A percentile compares a stretch with the other conserved stretches of the same genome.
Conservation (phyloP, 2,113 vertebrate species). For the Lampris megalopsis region DNA sequence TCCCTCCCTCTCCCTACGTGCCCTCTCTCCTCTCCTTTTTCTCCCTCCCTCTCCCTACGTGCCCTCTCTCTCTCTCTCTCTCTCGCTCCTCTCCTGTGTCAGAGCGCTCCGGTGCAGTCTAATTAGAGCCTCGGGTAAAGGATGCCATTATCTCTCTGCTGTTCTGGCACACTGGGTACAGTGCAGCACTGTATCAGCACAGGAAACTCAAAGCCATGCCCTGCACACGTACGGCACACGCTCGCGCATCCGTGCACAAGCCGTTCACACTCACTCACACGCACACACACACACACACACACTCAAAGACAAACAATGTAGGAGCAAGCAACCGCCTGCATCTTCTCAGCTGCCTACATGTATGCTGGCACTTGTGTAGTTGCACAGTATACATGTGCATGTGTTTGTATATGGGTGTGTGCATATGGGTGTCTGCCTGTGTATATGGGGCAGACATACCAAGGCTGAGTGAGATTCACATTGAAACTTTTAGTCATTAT, state of each 20-base stretch:
- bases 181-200: constrained; percentile 70
- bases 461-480: constrained; percentile 5
- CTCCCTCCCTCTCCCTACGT: neutral
- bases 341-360: constrained; percentile 14
- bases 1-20: constrained; percentile 11
- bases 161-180: constrained; percentile 69
- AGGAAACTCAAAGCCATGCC: constrained; percentile 50
- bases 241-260: constrained; percentile 20
- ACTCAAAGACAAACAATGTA: neutral
- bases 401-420: constrained; percentile 12
- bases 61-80: neutral
- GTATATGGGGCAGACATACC: constrained; percentile 13
- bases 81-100: constrained; percentile 39
- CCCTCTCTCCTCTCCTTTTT: neutral
- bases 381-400: too few relatives aligned
- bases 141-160: constrained; percentile 74
- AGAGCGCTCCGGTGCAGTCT: constrained; percentile 68
- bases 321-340: constrained; percentile 9
- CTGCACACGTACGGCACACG: constrained; percentile 10
- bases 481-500: constrained; percentile 26
- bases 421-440: neutral
- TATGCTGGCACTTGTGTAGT: too few relatives aligned
- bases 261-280: constrained; percentile 8
- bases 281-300: constrained; percentile 1
- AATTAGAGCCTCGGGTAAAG: constrained; percentile 78